phyloP scores from a whole-genome alignment of 2,797 vertebrate species.

The Sylvilagus floridanus region DNA sequence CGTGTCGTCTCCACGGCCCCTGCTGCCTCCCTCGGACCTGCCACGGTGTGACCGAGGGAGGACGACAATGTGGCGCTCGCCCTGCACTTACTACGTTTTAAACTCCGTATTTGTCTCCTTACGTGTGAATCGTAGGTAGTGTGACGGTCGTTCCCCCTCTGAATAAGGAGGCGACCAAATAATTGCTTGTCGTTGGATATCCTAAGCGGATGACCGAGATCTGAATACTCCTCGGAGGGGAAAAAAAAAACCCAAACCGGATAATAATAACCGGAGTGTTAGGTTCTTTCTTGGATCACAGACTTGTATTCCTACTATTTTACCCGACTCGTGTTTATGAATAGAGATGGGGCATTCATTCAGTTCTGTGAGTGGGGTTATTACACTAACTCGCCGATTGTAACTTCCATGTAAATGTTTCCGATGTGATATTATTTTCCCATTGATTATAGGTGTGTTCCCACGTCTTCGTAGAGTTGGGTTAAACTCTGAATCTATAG shows the following conservation, averaged over 20 bases:
- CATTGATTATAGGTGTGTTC: constrained; percentile 8
- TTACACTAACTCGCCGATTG: background rate
- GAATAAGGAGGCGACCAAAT: background rate
- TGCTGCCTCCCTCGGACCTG: background rate
- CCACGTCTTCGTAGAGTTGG: constrained; percentile 49
- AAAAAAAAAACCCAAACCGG: background rate
- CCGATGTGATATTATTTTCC: constrained; percentile 9
- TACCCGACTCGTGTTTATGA: constrained; percentile 2
- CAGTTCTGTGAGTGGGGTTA: background rate
- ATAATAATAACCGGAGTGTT: background rate
- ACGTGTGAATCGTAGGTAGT: background rate
- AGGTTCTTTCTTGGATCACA: background rate
- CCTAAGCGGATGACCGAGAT: background rate
- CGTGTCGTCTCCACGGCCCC: background rate
- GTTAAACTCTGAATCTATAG: constrained; percentile 8
- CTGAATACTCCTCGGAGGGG: background rate
- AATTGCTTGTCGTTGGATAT: background rate
- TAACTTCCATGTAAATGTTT: constrained; percentile 47
- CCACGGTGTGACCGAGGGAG: background rate
- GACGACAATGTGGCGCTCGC: background rate
- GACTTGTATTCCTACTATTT: background rate
- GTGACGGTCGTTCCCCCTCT: background rate
- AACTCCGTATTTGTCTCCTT: background rate
- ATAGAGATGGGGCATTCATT: constrained; percentile 8
- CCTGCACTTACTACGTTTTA: background rate